These are phyloP conservation scores for Rhinolophus sinicus DNA, from an alignment of 2,113 vertebrate genomes.

Conservation along the genomic window DNA sequence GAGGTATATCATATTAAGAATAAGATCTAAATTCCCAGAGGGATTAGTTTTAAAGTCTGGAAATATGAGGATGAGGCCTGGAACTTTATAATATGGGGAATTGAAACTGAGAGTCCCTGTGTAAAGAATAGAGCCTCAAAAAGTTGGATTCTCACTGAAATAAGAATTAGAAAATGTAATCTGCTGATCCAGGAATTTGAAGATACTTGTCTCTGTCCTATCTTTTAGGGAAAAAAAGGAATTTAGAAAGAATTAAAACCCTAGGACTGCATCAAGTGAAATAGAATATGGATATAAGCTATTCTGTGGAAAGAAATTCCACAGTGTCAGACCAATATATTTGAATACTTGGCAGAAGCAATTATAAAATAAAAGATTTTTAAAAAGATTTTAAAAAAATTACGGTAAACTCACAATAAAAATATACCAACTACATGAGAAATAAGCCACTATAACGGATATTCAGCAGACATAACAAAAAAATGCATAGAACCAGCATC, in stretches of 20 bases:
- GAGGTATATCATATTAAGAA: neutral
- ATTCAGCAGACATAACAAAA: neutral
- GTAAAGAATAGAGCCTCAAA: neutral
- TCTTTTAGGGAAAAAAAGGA: neutral
- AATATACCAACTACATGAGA: neutral
- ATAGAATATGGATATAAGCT: neutral
- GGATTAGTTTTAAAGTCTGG: neutral
- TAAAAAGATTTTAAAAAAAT: neutral
- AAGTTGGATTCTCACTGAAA: neutral
- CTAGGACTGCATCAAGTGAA: neutral
- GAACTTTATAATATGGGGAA: neutral
- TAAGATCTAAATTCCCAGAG: neutral
- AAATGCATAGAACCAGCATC: neutral
- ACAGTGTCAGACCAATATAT: neutral
- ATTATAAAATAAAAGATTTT: neutral
- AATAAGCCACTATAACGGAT: neutral
- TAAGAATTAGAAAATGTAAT: neutral
- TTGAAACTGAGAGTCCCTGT: neutral
- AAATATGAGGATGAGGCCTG: neutral
- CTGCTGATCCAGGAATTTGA: neutral
- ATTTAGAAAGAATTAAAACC: neutral
- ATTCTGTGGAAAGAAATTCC: neutral
- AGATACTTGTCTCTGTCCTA: neutral
- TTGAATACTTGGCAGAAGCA: neutral
- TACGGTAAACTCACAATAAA: neutral